A percentile compares a stretch with the other conserved stretches of the same genome.
Evolutionary conservation across 1,140 invertebrate genomes (phyloP).

Genomic region (Aphaenogaster rudis): DNA sequence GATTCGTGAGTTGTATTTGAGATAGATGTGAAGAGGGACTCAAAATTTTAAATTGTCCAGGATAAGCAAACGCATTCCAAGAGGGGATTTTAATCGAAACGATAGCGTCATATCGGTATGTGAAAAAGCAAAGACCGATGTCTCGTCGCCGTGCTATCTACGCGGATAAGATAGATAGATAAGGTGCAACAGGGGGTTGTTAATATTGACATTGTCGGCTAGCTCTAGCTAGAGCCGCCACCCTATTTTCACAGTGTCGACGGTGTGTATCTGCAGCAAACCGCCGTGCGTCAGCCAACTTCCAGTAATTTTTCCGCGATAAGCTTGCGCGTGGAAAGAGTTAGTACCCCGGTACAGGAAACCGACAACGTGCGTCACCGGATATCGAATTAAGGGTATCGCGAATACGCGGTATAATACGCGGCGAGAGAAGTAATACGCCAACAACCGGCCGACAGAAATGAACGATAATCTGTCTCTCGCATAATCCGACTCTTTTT

Average conservation of each 20-base stretch:
- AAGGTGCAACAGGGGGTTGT: constrained; percentile 62
- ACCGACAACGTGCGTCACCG: constrained; percentile 20
- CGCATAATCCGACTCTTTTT: neutral
- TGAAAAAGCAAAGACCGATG: constrained; percentile 27
- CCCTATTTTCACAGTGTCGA: constrained; percentile 30
- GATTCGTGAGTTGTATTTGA: neutral
- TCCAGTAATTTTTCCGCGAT: constrained; percentile 41
- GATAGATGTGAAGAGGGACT: neutral
- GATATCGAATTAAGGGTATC: constrained; percentile 17
- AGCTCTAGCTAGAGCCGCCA: constrained; percentile 28
- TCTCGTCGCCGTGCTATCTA: constrained; percentile 23
- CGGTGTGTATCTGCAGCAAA: neutral
- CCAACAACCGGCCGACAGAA: neutral
- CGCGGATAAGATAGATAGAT: constrained; percentile 34
- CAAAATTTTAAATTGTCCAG: neutral
- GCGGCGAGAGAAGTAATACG: neutral
- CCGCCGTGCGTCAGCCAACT: constrained; percentile 9
- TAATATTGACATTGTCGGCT: constrained; percentile 67
- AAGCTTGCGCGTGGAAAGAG: constrained; percentile 13
- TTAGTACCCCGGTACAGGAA: constrained; percentile 20
- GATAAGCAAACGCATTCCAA: neutral
- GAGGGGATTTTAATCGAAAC: neutral
- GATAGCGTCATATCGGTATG: constrained; percentile 44
- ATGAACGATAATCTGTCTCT: neutral
- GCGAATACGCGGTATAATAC: neutral